Evolutionary conservation across 1,140 invertebrate species (phyloP), one percentile per base, ranked within the genome.

Genomic region (Leptinotarsa undecemlineata): DNA sequence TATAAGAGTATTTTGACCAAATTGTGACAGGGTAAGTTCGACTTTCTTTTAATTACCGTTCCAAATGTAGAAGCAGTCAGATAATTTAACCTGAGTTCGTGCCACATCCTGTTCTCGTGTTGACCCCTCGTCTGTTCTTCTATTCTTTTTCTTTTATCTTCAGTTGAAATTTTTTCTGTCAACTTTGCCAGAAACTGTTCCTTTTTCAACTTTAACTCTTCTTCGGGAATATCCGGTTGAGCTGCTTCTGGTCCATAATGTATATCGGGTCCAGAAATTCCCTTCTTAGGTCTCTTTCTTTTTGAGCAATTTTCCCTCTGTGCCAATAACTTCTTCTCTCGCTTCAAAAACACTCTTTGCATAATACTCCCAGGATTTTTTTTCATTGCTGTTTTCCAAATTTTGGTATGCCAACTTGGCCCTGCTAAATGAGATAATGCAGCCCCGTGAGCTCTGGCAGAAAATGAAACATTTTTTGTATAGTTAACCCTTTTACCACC

Each of bases 181-280:
- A 64, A 64, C 20, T 64, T 20, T 2, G 1, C 62, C 62, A 64
- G 23, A 64, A 64, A 64, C 20, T 64, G 62, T 15, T 64, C 62
- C 23, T 23, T 64, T 64, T 26, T 64, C 62, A 64, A 64, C 62
- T 64, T 64, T 8, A 64, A 21, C 23, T 64, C 62, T 64, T 64
- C 62, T 64, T 64, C 62, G 20, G 62, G 48, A 51, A 51, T 20
- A 64, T 64, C 62, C 20, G 20, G 62, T 64, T 64, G 62, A 21
- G 62, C 62, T 64, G 62, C 62, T 64, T 64, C 62, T 64, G 62
- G 62, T 64, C 62, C 62, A 64, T 64, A n/a, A 20, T 64, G 20
- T 64, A 64, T 64, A 51, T 51, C 26, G 26, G 26, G 26, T 26
- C 26, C 26, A 26, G 26, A 26, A 26, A 26, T 26, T 26, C 26